These are phyloP conservation scores for Synaphobranchus kaupii DNA, from an alignment of 2,797 vertebrate genomes.

Conservation along the genomic window DNA sequence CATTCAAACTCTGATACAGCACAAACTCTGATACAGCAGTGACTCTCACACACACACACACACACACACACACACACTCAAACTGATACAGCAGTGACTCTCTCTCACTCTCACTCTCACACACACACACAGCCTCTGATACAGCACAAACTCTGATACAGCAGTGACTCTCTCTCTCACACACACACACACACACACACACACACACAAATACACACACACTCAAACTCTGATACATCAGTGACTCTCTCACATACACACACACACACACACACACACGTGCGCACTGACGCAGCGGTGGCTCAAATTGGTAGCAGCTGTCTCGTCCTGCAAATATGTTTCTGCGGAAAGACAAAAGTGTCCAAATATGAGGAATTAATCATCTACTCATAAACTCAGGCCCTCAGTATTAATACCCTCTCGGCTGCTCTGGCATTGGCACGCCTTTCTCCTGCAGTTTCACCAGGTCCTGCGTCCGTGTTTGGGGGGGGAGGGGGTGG, in stretches of 20 bases:
- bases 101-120: too few relatives aligned
- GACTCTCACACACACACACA: too few relatives aligned
- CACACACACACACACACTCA: too few relatives aligned
- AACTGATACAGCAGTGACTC: too few relatives aligned
- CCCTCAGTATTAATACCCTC: constrained; percentile 74
- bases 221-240: too few relatives aligned
- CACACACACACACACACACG: background rate
- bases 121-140: too few relatives aligned
- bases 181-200: too few relatives aligned
- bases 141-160: too few relatives aligned
- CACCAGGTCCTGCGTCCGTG: constrained; percentile 29
- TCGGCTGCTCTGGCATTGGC: constrained; percentile 69
- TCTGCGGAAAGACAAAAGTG: constrained; percentile 68
- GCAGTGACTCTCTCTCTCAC: too few relatives aligned
- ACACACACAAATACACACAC: too few relatives aligned
- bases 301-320: constrained; percentile 80
- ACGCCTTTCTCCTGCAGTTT: constrained; percentile 36
- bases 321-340: constrained; percentile 69
- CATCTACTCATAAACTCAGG: constrained; percentile 76
- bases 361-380: constrained; percentile 77
- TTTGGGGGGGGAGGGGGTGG: constrained; percentile 16
- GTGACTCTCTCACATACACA: background rate
- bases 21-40: too few relatives aligned
- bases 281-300: constrained; percentile 56
- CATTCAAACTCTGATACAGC: too few relatives aligned